Base-by-base conservation (phyloP, 2,888 invertebrate species). In the Physocephala rufipes region DNA sequence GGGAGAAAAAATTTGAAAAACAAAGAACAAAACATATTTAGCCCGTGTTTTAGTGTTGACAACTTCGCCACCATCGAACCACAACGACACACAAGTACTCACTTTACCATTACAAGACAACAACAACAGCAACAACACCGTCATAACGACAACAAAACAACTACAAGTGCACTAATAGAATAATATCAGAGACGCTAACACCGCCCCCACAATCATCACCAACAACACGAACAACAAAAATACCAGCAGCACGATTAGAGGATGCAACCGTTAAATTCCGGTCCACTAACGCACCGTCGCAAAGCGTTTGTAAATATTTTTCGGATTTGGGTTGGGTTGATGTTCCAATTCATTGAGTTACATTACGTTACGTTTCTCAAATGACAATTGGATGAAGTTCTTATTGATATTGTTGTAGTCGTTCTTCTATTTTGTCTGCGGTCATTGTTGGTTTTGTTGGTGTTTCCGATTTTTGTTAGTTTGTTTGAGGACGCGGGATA, bases 241-340 rank as follows among this genome's bases (percentile, higher is more conserved):
- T 28, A 1, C 7, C 19, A 36, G 21, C 43, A 62, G 45, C 43
- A 21, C 53, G 16, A 16, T 21, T 24, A 36, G 0, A 3, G 63
- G 12, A 21, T 16, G 45, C 21, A 12, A 13, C 19, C 47, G 47
- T 21, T 19, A 36, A 51, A 21, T 67, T 67, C 59, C 67, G 45
- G 51, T 61, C 36, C 51, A 36, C 36, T 36, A 36, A 36, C 61
- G 15, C 68, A 51, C 77, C 78, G n/a, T n/a, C n/a, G 76, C 78
- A 79, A 74, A 76, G 75, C 76, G 76, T 74, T 77, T 75, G 76
- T 73, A 75, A 76, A 75, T 78, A 74, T 71, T 76, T 76, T 78
- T 75, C 75, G 77, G 77, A 71, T 74, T 71, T 76, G 67, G 51
- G 61, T 61, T 49, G 26, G n/a, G n/a, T n/a, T n/a, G n/a, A n/a